These are phyloP conservation scores for Epizoanthus ramosus DNA, from an alignment of 92 coral and sea anemone genomes.

Conservation along the genomic window DNA sequence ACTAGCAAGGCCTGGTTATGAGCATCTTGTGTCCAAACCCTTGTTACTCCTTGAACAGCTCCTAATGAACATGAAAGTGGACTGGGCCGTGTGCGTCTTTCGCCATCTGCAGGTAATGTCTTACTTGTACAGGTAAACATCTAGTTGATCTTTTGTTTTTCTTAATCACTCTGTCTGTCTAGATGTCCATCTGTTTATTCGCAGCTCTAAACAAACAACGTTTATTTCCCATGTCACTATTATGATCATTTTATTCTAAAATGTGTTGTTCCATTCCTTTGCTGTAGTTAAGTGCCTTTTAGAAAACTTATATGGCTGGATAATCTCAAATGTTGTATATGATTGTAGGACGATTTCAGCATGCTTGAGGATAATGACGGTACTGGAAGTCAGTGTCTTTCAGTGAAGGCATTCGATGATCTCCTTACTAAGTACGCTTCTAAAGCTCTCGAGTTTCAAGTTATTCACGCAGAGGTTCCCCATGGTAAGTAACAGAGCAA, in stretches of 20 bases:
- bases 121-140: too few species aligned
- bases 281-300: too few species aligned
- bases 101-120: conserved; percentile 72
- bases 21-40: conserved; percentile 91
- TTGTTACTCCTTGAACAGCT: conserved; percentile 89
- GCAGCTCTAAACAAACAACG: background rate
- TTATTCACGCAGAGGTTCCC: conserved; percentile 69
- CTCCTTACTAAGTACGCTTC: conserved; percentile 78
- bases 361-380: conserved; percentile 68
- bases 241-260: background rate
- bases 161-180: too few species aligned
- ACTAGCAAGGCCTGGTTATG: conserved; percentile 75
- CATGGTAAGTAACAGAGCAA: conserved; percentile 53
- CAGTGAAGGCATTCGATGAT: conserved; percentile 88
- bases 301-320: too few species aligned
- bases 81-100: conserved; percentile 95
- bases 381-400: conserved; percentile 64
- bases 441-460: conserved; percentile 94
- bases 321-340: background rate
- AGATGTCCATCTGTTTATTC: background rate
- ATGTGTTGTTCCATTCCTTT: background rate
- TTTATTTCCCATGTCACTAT: too few species aligned
- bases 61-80: conserved; percentile 97
- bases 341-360: conserved; percentile 69
- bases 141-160: too few species aligned